Base-by-base conservation (phyloP, 2,797 vertebrate genomes). In the Eulemur mongoz region DNA sequence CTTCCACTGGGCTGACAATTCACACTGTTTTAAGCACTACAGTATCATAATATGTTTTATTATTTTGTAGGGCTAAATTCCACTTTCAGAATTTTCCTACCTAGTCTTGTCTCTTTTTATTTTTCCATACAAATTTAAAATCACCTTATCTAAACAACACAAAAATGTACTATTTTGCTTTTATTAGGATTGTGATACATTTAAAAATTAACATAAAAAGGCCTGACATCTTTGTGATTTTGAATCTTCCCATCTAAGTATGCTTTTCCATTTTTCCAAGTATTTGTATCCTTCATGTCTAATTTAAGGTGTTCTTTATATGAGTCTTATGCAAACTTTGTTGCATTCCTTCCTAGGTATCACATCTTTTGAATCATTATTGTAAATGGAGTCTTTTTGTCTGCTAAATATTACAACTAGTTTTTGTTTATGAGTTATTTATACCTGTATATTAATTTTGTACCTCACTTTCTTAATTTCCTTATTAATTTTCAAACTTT, bases 321-420 rank as follows among this genome's bases (percentile, higher is more conserved):
- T 73, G 17, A 61, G n/a, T 69, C 54, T 67, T 70, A 14, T 22
- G 20, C 15, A 91, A 76, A 69, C 67, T 95, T 59, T 70, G n/a
- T 87, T 57, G 52, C 61, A 35, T 89, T 83, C 93, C 48, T 89
- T 82, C 43, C n/a, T 48, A 79, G 54, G 25, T 69, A 86, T 50
- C 18, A 72, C 1, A 91, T 61, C 43, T 50, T 81, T 67, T 82
- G 85, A 82, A 35, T 38, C 48, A 82, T 63, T 80, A 48, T 10
- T 92, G 7, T 81, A 81, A 81, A 94, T 32, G 32, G n/a, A 32
- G 23, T 83, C 25, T 90, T 91, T 94, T 17, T 93, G 52, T 94
- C 25, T 5, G 76, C 40, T 89, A 48, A 80, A 76, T 57, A 67
- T 63, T 90, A 17, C 27, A 88, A 48, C 35, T 94, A 3, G 54